Evolutionary conservation across 2,797 vertebrate genomes (phyloP), one percentile per base, ranked within the genome.

Genomic region (Amblyopsis hoosieri): DNA sequence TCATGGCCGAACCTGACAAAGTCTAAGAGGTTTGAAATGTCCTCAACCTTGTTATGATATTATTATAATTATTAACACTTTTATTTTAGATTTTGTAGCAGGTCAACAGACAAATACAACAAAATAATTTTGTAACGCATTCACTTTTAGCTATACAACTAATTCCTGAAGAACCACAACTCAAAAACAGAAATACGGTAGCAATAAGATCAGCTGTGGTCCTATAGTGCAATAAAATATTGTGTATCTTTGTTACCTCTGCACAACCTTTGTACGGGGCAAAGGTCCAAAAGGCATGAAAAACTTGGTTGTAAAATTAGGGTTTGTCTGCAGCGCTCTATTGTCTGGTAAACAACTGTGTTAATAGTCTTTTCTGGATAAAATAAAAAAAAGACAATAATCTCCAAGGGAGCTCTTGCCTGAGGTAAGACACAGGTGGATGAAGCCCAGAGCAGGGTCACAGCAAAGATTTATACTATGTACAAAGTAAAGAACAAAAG

Each of bases 401-500:
- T 77, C 91, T 90, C 91, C 78, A 54, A 74, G 90, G 82, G 90
- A 92, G 86, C 85, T 82, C 93, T 93, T 88, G 95, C 96, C 95
- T 87, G 88, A 94, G 94, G 95, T 93, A 80, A 89, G 95, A 93
- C 95, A 95, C 97, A 97, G 96, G 96, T 97, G 96, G 96, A 94
- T 90, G 91, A 85, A 93, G 92, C 94, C 92, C 86, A 90, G 94
- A 95, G 95, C 93, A 87, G 94, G 95, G 94, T 96, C 93, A 95
- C 92, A 90, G 90, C 92, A 93, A 94, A 98, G 96, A 97, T 97
- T 96, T 97, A 97, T 97, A 94, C 93, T 91, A 93, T 93, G 93
- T 91, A 91, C 93, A 93, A 92, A 95, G 90, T 90, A 93, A 94
- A 94, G 94, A 94, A 93, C 92, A 92, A 94, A 96, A 97, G 95